Base-by-base conservation (phyloP, 30 jellyfish, hydroid and myxozoan genomes). In the Chrysaora quinquecirrha region DNA sequence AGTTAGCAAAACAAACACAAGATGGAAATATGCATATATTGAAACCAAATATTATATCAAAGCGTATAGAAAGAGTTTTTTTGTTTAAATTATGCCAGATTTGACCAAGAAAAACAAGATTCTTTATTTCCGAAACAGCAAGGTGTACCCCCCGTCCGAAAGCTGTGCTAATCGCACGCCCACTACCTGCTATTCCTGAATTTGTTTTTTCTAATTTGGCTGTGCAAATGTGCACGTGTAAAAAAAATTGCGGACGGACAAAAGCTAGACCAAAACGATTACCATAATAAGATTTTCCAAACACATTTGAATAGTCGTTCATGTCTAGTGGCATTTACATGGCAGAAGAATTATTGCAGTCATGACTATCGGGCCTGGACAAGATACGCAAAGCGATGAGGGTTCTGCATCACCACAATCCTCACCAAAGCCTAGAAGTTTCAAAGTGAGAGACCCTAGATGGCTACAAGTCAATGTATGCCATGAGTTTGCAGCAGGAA, bases 381-480 rank as follows among this genome's bases (percentile, higher is more conserved):
- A 65, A 48, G 90, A 80, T 14, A 28, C 54, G 27, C 46, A 50
- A 67, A 80, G 90, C 48, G 80, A 78, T 47, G 68, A 52, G 12
- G 83, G 83, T 16, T 46, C 90, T 48, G 76, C 69, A 29, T 80
- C 90, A 19, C 90, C 90, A 27, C 90, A 67, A 23, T 31, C 72
- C 68, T 80, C 90, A 49, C 90, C 90, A 7, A 52, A 78, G 30
- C 83, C 93, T 7, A 78, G 30, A 78, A 73, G 93, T 27, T 64
- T 34, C 27, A 82, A 82, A 52, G 80, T 61, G 23, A 69, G 93
- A 34, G 93, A 82, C 61, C 86, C 93, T 22, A 60, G 86, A 46
- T 82, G 93, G 93, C 75, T 82, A 75, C 93, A 82, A 58, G 86
- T 82, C 35, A 50, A 70, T 49, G 93, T 82, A 20, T 82, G 93